Base-by-base conservation (phyloP, 1,140 invertebrate genomes). In the Drosophila chauvacae region DNA sequence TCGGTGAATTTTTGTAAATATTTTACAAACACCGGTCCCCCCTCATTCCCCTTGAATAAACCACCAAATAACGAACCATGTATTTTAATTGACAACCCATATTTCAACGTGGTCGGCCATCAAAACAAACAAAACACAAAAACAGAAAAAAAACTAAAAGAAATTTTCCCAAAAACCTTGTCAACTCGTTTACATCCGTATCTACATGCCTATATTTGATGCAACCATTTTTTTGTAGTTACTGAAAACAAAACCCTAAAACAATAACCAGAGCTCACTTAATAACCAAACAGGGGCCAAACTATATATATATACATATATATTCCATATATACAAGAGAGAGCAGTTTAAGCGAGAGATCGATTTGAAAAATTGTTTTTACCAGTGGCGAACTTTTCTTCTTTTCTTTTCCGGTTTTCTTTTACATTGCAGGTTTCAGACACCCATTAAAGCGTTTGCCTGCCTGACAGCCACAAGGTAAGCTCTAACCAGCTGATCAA, bases 401-500 rank as follows among this genome's bases (percentile, higher is more conserved):
- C 91, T 90, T 91, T 77, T 77, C 84, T 91, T 91, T 90, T 91
- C 90, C 88, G 82, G 80, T 91, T 91, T 90, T 72, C 80, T 83
- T 86, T 83, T 87, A 90, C 82, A 87, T 92, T 92, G 42, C 91
- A 92, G 91, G 81, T 92, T 92, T 92, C 91, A 92, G 81, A 92
- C 91, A 90, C 91, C 91, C 72, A 92, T 92, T 75, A 92, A 92
- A 92, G 91, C 91, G 78, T 92, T 92, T 91, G 91, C 91, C 91
- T 92, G 91, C 91, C 91, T 92, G 74, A 92, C 91, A 91, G 82
- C 91, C 80, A 85, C 91, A 88, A 92, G 91, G 91, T 92, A 92
- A 92, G 91, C 84, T 76, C 55, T 73, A 64, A 87, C 56, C 37
- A 87, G 80, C 73, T 80, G 84, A 75, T 81, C 84, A 45, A 74